Percentiles rank a stretch among this genome's conserved stretches.
phyloP scores from a whole-genome alignment of 2,888 invertebrate species.

The Nowickia ferox region DNA sequence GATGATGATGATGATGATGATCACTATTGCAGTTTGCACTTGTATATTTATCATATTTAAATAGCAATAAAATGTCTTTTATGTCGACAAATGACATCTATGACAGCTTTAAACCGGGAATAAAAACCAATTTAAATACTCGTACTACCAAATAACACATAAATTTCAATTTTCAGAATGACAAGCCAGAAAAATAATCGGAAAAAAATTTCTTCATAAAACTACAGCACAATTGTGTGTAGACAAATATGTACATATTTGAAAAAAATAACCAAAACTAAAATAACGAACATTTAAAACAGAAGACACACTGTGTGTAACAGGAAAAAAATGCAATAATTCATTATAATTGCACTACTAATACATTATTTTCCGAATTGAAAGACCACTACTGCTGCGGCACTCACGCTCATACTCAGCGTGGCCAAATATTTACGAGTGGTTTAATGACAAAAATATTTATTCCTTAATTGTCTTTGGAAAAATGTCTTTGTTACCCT shows the following conservation, averaged over 20 bases:
- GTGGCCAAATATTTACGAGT: conserved; percentile 4
- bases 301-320: conserved; percentile 25
- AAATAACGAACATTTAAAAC: conserved; percentile 33
- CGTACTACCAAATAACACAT: conserved; percentile 69
- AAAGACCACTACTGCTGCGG: conserved; percentile 18
- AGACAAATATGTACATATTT: conserved; percentile 42
- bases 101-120: conserved; percentile 50
- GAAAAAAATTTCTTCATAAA: conserved; percentile 44
- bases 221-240: conserved; percentile 49
- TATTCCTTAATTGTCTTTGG: conserved; percentile 7
- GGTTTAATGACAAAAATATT: conserved; percentile 23
- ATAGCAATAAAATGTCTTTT: conserved; percentile 80
- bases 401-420: neutral
- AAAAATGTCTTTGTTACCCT: neutral
- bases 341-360: conserved; percentile 80
- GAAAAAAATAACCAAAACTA: conserved; percentile 7
- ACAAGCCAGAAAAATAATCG: conserved; percentile 23
- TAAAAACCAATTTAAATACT: conserved; percentile 56
- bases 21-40: conserved; percentile 9
- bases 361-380: conserved; percentile 59
- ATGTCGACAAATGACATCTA: conserved; percentile 73
- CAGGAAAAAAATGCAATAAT: conserved; percentile 75
- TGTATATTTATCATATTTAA: conserved; percentile 79
- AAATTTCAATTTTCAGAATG: conserved; percentile 73
- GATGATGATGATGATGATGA: conserved; percentile 5